Evolutionary conservation across 2,888 invertebrate species (phyloP), one percentile per base, ranked within the genome.

Genomic region (Mesorhabditis spiculigera): DNA sequence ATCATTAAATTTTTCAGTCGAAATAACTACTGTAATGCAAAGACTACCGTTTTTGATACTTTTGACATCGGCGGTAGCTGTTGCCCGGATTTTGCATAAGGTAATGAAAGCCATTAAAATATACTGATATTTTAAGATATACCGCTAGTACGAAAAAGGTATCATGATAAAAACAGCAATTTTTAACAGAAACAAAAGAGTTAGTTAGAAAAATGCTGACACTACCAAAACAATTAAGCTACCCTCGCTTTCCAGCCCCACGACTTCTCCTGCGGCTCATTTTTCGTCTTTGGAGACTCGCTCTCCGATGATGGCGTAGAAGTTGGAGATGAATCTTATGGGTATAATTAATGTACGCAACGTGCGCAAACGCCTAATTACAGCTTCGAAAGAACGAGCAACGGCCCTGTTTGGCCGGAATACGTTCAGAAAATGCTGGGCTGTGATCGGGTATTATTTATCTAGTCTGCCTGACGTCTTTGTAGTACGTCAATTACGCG

Each of bases 381-480:
- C 65, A 74, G 76, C 8, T 76, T 75, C 65, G 63, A 63, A n/a
- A 62, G 81, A 13, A 81, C 81, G 50, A 74, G 75, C 41, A 82
- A 82, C 68, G 82, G 82, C 5, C 78, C 77, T 65, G 80, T 81
- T 3, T 82, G 81, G 80, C 72, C 79, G 16, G 82, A 82, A 65
- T 82, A 82, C 58, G 76, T 80, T 6, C 69, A 80, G 44, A 66
- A 72, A 6, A 75, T 80, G 76, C 70, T 82, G 16, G 78, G 75
- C 63, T 82, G 82, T 68, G 78, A 78, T 16, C 68, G 75, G 66
- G 79, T 78, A 68, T 41, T 68, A n/a, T 62, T n/a, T 62, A 5
- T 50, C 5, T 13, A 69, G 28, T 44, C 50, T 28, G 16, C n/a
- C 13, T 10, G 45, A 13, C 8, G 41, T 41, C 10, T 13, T 69